A percentile compares a stretch with the other conserved stretches of the same genome.
Evolutionary conservation across 2,797 vertebrate genomes (phyloP).

Genomic region (Pachyuromys duprasi): DNA sequence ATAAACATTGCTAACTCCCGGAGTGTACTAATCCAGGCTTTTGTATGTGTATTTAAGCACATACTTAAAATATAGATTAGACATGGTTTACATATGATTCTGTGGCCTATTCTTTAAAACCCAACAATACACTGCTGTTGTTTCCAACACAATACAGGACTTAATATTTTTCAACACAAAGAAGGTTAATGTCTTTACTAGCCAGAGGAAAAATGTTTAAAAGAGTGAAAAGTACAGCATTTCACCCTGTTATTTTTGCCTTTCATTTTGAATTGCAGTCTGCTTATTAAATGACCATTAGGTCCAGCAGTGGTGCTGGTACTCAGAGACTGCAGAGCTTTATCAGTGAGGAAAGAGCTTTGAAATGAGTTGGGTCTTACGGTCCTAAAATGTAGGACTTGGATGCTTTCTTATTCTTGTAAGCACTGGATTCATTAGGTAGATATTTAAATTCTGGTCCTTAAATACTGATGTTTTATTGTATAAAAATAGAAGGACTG

Average conservation of each 20-base stretch:
- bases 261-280: not conserved
- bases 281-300: not conserved
- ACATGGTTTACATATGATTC: not conserved
- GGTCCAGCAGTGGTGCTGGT: not conserved
- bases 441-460: not conserved
- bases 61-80: constrained; percentile 59
- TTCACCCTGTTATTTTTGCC: not conserved
- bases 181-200: not conserved
- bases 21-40: not conserved
- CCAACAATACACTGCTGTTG: not conserved
- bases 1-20: constrained; percentile 32
- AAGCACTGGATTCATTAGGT: not conserved
- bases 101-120: constrained; percentile 14
- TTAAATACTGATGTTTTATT: not conserved
- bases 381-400: not conserved
- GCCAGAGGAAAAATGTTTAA: not conserved
- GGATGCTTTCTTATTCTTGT: not conserved
- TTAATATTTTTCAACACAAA: constrained; percentile 17
- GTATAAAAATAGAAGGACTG: not conserved
- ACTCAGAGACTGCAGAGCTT: not conserved
- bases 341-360: not conserved
- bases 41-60: constrained; percentile 32
- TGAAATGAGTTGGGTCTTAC: not conserved
- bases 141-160: not conserved
- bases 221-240: not conserved